A percentile compares a stretch with the other conserved stretches of the same genome.
Conservation (phyloP, 2,888 invertebrate genomes). For the Nomada flava region DNA sequence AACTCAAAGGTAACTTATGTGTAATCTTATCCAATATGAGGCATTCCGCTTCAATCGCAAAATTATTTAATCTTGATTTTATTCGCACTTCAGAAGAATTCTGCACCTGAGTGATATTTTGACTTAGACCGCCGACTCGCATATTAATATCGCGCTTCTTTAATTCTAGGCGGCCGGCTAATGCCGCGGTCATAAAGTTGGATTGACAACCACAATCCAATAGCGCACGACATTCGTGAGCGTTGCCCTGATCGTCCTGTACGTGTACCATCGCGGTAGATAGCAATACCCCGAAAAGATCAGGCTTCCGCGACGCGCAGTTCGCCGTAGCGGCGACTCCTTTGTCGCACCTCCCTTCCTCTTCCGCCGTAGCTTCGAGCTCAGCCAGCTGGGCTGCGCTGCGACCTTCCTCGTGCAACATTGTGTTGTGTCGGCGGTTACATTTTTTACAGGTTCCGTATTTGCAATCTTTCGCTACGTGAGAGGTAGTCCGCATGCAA, state of each 20-base stretch:
- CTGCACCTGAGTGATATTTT: background rate
- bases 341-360: background rate
- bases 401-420: background rate
- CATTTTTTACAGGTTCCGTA: too few species aligned
- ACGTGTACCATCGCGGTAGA: background rate
- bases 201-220: too few species aligned
- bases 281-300: background rate
- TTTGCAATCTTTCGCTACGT: too few species aligned
- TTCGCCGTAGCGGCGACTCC: background rate
- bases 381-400: too few species aligned
- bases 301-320: background rate
- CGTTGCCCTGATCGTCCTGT: background rate
- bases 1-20: background rate
- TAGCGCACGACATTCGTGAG: too few species aligned
- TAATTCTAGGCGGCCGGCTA: background rate
- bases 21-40: background rate
- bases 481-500: too few species aligned
- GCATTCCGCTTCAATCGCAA: background rate
- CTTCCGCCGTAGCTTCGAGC: too few species aligned
- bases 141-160: background rate
- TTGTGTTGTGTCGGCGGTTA: too few species aligned
- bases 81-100: background rate
- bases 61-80: slow-evolving; percentile 1
- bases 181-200: background rate
- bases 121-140: background rate